A percentile compares a stretch with the other conserved stretches of the same genome.
These are phyloP conservation scores for Andrena cerasifolii DNA, from an alignment of 1,140 invertebrate species.

Conservation along the genomic window DNA sequence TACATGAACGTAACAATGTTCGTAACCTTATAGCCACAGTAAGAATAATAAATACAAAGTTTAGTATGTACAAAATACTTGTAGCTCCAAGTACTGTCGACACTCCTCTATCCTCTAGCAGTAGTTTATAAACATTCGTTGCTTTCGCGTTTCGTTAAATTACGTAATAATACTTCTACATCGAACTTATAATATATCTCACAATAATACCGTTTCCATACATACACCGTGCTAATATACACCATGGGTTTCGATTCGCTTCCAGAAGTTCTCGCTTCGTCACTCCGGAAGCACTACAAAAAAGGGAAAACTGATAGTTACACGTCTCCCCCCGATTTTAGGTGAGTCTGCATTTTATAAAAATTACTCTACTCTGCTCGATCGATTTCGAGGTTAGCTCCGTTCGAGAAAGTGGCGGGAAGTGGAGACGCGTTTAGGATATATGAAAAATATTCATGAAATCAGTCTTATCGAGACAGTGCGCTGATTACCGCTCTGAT, in stretches of 20 bases:
- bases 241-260: background rate
- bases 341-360: background rate
- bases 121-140: background rate
- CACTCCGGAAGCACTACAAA: background rate
- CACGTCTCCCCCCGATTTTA: too few species aligned
- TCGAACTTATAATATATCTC: background rate
- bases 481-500: background rate
- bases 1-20: slow-evolving; percentile 49
- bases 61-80: slow-evolving; percentile 67
- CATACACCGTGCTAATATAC: slow-evolving; percentile 4
- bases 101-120: background rate
- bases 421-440: background rate
- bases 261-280: background rate
- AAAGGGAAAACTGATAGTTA: too few species aligned
- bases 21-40: slow-evolving; percentile 44
- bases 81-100: background rate
- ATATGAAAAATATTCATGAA: slow-evolving; percentile 19
- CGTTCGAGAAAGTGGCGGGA: background rate
- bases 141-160: slow-evolving; percentile 7
- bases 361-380: background rate
- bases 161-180: background rate
- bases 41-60: slow-evolving; percentile 71
- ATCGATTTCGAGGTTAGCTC: background rate
- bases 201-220: slow-evolving; percentile 4
- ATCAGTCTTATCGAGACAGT: slow-evolving; percentile 33